Evolutionary conservation across 2,113 vertebrate genomes (phyloP), one percentile per base, ranked within the genome.

Genomic region (Chaetorhynchus papuensis): DNA sequence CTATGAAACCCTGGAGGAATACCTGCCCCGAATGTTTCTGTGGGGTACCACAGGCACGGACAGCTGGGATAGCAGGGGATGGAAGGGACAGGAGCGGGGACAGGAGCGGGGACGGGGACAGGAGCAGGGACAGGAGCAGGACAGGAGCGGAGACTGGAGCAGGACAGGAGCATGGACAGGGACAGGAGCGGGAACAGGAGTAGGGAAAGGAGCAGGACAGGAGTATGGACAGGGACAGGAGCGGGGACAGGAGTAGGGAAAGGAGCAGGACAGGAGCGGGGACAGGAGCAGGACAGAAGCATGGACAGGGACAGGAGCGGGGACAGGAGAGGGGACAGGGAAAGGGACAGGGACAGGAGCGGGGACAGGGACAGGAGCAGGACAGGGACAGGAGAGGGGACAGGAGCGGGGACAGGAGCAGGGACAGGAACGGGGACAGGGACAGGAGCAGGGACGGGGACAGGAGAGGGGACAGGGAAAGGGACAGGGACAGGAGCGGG

Each of bases 241-340:
- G 13, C 13, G 1, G 31, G 28, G 28, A 13, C 28, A 7, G 61
- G 21, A 44, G 12, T 8, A 13, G 59, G 9, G 22, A 21, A 1
- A 1, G 21, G 54, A 33, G n/a, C 54, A 22, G 39, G 13, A 21
- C 13, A 10, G 31, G 19, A 22, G 12, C 1, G 6, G 31, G 65
- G 17, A 18, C 22, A 19, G 37, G 15, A 26, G n/a, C 2, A 2
- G 54, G 19, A 31, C 24, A 35, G 49, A 11, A 15, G 13, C 4
- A 5, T 52, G 31, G 41, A 14, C 37, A 35, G 5, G 35, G 2
- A 8, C 39, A 1, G 4, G 7, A 42, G 7, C 47, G 64, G 52
- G 17, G 3, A 3, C 0, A 1, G 37, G 33, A 7, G 3, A 2
- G 7, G 63, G 59, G 19, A 10, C 10, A 0, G 41, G 22, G 22